A percentile compares a stretch with the other conserved stretches of the same genome.
These are phyloP conservation scores for Microhierax caerulescens DNA, from an alignment of 2,797 vertebrate species.

Conservation along the genomic window DNA sequence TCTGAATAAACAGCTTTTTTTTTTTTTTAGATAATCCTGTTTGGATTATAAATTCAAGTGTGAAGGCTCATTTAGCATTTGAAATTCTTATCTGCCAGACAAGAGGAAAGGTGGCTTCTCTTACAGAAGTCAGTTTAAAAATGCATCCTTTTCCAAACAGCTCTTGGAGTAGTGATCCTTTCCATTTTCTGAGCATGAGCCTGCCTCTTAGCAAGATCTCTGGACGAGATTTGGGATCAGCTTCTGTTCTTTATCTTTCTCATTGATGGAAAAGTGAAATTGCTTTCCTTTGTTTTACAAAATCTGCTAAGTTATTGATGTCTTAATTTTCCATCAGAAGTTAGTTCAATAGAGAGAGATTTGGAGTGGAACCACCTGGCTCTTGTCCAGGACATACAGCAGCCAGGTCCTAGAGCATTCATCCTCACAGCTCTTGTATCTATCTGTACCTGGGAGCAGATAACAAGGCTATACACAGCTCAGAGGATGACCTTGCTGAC, in stretches of 20 bases:
- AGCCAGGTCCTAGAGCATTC: not conserved
- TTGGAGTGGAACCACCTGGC: not conserved
- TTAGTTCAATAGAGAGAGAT: rapidly evolving
- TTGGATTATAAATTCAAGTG: not conserved
- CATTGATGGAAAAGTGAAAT: not conserved
- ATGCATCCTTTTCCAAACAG: not conserved
- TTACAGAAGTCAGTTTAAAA: rapidly evolving
- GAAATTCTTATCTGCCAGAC: not conserved
- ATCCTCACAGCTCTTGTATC: not conserved
- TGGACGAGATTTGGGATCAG: not conserved
- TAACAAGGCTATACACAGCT: not conserved
- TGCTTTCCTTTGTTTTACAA: not conserved
- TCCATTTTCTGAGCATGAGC: rapidly evolving
- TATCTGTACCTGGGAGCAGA: not conserved
- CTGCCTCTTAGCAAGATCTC: not conserved
- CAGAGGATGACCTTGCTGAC: not conserved
- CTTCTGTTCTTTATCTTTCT: not conserved
- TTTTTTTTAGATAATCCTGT: not conserved
- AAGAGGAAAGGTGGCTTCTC: not conserved
- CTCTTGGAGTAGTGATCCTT: not conserved
- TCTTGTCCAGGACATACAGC: not conserved
- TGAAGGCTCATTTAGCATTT: not conserved
- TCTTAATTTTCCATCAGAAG: not conserved
- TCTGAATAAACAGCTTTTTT: not conserved
- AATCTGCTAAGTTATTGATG: rapidly evolving